A percentile compares a stretch with the other conserved stretches of the same genome.
Evolutionary conservation across 2,888 invertebrate genomes (phyloP).

Genomic region (Blera fallax): DNA sequence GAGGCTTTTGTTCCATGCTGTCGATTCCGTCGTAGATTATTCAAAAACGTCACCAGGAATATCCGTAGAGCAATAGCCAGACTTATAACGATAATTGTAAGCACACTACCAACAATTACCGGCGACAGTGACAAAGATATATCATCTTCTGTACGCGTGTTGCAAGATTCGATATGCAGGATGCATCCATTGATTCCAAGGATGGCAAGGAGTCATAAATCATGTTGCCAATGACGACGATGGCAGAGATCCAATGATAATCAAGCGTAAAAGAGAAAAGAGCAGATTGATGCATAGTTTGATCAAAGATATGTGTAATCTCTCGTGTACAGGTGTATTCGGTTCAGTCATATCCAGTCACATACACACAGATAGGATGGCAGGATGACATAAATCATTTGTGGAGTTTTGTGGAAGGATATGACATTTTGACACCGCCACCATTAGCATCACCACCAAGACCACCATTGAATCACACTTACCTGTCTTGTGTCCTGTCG

Average conservation of each 20-base stretch:
- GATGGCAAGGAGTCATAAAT: constrained; percentile 40
- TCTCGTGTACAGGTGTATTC: background rate
- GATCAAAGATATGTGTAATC: constrained; percentile 11
- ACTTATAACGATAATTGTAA: constrained; percentile 82
- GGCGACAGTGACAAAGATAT: constrained; percentile 80
- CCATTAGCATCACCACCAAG: background rate
- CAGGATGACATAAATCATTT: constrained; percentile 53
- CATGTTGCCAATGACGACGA: background rate
- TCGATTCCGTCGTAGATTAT: constrained; percentile 81
- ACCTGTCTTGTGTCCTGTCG: constrained; percentile 88
- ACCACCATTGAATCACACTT: constrained; percentile 70
- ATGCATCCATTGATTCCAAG: background rate
- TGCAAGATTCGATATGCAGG: constrained; percentile 13
- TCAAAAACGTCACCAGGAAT: constrained; percentile 81
- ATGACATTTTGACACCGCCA: constrained; percentile 37
- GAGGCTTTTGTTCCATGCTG: constrained; percentile 80
- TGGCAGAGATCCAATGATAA: constrained; percentile 11
- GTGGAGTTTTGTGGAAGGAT: constrained; percentile 38
- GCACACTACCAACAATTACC: constrained; percentile 81
- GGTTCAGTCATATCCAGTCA: background rate
- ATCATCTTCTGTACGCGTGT: constrained; percentile 77
- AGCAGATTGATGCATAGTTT: background rate
- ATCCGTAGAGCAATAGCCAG: constrained; percentile 81
- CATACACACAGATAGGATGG: background rate
- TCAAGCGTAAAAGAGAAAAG: constrained; percentile 15